These are phyloP conservation scores for Pygocentrus nattereri DNA, from an alignment of 2,797 vertebrate genomes.

Conservation along the genomic window DNA sequence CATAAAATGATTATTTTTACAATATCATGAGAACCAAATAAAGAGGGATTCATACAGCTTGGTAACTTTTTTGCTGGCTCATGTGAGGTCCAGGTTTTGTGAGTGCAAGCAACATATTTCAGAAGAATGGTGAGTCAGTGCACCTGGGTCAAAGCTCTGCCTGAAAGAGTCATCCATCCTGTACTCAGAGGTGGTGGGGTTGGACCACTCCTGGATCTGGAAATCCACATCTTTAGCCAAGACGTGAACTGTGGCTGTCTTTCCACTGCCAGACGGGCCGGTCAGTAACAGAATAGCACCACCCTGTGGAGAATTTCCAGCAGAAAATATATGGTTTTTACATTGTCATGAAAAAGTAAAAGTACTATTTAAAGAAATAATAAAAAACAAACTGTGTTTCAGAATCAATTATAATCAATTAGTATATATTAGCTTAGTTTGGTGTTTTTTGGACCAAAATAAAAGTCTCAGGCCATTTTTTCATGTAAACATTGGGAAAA, in stretches of 20 bases:
- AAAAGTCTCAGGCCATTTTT: too few relatives aligned
- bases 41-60: too few relatives aligned
- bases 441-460: too few relatives aligned
- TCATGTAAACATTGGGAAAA: too few relatives aligned
- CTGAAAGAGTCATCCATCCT: constrained; percentile 77
- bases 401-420: too few relatives aligned
- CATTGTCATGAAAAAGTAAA: neutral
- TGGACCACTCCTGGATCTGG: constrained; percentile 92
- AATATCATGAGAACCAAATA: too few relatives aligned
- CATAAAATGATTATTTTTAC: too few relatives aligned
- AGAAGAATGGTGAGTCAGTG: neutral
- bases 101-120: neutral
- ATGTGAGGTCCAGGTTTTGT: neutral
- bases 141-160: constrained; percentile 79
- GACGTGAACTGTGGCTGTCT: constrained; percentile 88
- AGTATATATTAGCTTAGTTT: too few relatives aligned
- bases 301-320: constrained; percentile 72
- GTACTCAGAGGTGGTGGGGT: constrained; percentile 81
- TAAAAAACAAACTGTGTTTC: neutral
- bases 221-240: constrained; percentile 82
- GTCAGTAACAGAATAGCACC: constrained; percentile 87
- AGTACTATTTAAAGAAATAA: neutral
- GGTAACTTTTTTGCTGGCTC: too few relatives aligned
- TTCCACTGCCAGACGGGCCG: constrained; percentile 93
- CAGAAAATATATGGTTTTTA: neutral